Evolutionary conservation across 2,888 invertebrate species (phyloP), one percentile per base, ranked within the genome.

Genomic region (Ernsta delagoae): DNA sequence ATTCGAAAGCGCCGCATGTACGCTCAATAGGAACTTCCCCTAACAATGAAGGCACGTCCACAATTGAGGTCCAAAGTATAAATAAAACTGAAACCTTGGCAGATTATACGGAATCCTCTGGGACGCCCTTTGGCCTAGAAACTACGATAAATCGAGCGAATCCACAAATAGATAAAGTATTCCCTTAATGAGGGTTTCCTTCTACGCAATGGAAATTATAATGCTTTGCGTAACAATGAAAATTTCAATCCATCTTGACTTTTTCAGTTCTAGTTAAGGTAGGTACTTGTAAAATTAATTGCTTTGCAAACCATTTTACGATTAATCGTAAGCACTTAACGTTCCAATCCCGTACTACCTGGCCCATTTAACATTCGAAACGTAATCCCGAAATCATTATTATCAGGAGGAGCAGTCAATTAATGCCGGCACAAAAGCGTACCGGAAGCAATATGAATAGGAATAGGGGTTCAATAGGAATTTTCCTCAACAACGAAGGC

Each of bases 131-230:
- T 36, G 34, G 24, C 59, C 59, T 59, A 65, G 59, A 50, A 57
- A 68, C 62, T 62, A 62, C 48, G 68, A 68, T 62, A 57, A 68
- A 68, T 68, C 68, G 57, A 67, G 24, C 24, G 48, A 36, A 57
- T 62, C 48, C 68, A 39, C 39, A 62, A 61, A 61, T 61, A 62
- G 68, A 68, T 68, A 68, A 62, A 62, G 68, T 39, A 62, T 68
- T 68, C 62, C 48, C 48, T 62, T 62, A 68, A 57, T 68, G 57
- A 68, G 54, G 57, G 68, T 48, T 62, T 31, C 31, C 31, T 31
- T 31, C 31, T 31, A 31, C 31, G 31, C 31, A 31, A 2, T 31
- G 31, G 2, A 31, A 31, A 31, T 31, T 2, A 31, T 31, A 45
- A 31, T 31, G 31, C 31, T 31, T 31, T 31, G 31, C 31, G 31